Percentiles rank a stretch among this genome's conserved stretches.
These are phyloP conservation scores for Hirtodrosophila duncani DNA, from an alignment of 2,888 invertebrate species.

Conservation along the genomic window DNA sequence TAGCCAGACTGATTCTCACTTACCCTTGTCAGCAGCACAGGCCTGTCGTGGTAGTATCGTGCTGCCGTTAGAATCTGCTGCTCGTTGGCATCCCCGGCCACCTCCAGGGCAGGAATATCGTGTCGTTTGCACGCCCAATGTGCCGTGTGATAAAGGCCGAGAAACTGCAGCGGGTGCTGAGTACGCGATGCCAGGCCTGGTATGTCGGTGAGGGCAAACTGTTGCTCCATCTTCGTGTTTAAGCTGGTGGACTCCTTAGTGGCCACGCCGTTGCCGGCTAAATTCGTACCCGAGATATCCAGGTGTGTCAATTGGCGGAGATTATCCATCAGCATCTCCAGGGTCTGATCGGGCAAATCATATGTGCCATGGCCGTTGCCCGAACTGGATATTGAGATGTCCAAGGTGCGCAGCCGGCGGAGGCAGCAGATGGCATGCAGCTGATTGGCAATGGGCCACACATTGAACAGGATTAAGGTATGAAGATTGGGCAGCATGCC, in stretches of 20 bases:
- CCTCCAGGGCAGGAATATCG: conserved; percentile 93
- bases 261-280: conserved; percentile 91
- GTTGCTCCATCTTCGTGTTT: conserved; percentile 56
- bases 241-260: conserved; percentile 77
- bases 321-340: conserved; percentile 85
- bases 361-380: conserved; percentile 85
- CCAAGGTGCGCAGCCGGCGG: conserved; percentile 84
- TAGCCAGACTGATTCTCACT: too few relatives aligned
- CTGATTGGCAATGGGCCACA: conserved; percentile 82
- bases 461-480: conserved; percentile 89
- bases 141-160: conserved; percentile 93
- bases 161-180: conserved; percentile 88
- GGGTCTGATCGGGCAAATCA: conserved; percentile 83
- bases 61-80: conserved; percentile 93
- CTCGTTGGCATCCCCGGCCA: conserved; percentile 94
- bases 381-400: conserved; percentile 87
- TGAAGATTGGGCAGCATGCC: conserved; percentile 83
- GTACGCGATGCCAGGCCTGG: conserved; percentile 90
- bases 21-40: conserved; percentile 84
- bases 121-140: conserved; percentile 93
- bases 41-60: conserved; percentile 89
- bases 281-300: conserved; percentile 97
- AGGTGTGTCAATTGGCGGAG: conserved; percentile 88
- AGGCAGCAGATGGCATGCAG: conserved; percentile 81
- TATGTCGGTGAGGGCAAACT: conserved; percentile 82